phyloP scores from a whole-genome alignment of 1,140 invertebrate genomes.

The Neelides sp. region DNA sequence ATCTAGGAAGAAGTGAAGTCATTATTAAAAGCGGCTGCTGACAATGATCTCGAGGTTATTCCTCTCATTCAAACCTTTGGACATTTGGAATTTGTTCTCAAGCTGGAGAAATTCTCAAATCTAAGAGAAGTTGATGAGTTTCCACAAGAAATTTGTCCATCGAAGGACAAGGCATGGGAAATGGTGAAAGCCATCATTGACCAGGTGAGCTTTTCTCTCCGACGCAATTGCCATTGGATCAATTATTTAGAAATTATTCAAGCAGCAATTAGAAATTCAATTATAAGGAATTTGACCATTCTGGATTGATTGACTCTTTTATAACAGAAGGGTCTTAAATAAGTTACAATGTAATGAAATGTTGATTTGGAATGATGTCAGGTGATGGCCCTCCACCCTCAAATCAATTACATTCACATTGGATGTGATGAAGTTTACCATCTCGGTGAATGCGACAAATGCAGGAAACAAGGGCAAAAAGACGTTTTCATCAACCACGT shows the following conservation, averaged over 20 bases:
- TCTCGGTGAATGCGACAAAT: constrained; percentile 39
- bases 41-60: constrained; percentile 38
- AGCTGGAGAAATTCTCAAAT: constrained; percentile 40
- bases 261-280: not conserved
- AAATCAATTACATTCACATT: constrained; percentile 58
- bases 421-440: constrained; percentile 65
- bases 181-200: constrained; percentile 43
- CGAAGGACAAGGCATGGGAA: constrained; percentile 37
- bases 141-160: constrained; percentile 40
- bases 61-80: constrained; percentile 48
- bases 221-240: not conserved
- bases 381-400: constrained; percentile 11
- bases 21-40: not conserved
- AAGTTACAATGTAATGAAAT: too few relatives aligned
- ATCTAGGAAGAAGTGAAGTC: constrained; percentile 13
- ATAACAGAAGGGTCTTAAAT: too few relatives aligned
- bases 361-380: too few relatives aligned
- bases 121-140: constrained; percentile 43
- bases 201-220: constrained; percentile 36
- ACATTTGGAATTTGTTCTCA: constrained; percentile 46
- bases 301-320: too few relatives aligned
- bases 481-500: constrained; percentile 43
- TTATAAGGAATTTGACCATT: not conserved
- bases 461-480: constrained; percentile 35
- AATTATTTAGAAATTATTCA: not conserved